Evolutionary conservation across 2,797 vertebrate genomes (phyloP), one percentile per base, ranked within the genome.

Genomic region (Tokudaia tokunoshimensis): DNA sequence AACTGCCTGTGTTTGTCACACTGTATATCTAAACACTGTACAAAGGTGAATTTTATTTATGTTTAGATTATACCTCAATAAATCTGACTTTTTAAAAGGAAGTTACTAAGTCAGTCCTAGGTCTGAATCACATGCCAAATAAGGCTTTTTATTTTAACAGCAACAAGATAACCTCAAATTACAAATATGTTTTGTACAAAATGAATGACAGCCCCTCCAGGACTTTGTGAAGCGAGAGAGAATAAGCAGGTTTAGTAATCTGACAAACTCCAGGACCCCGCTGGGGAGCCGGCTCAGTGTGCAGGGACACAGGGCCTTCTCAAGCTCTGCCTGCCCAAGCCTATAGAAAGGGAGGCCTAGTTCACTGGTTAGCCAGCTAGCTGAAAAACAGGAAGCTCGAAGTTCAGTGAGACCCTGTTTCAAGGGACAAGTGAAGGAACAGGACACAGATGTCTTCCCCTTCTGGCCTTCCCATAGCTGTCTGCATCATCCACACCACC

Each of bases 101-200:
- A 78, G 57, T 91, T 88, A 87, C 63, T 75, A 91, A 50, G 4
- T 85, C 88, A 70, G 17, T 75, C 65, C 74, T 82, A 61, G 61
- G n/a, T 19, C 80, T 70, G 65, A 93, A 85, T 31, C 11, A 72
- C 15, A 82, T 4, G 11, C 26, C 70, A 14, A 81, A 52, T 72
- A 6, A 74, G 34, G 13, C 34, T 81, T 84, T 72, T 76, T 3
- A 37, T 44, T 70, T 75, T 81, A 94, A 84, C 79, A 89, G 52
- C 55, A 80, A 76, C 37, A 93, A 81, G 44, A 59, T 86, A 95
- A 87, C 15, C 34, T 82, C 76, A 82, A 63, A 19, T 79, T 29
- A 44, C 31, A 59, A 55, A 74, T 29, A 89, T 88, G 44, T 76
- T 80, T 19, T 84, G 26, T 22, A 47, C 34, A 91, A 95, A 94